Evolutionary conservation across 2,113 vertebrate genomes (phyloP), one percentile per base, ranked within the genome.

Genomic region (Excalfactoria chinensis): DNA sequence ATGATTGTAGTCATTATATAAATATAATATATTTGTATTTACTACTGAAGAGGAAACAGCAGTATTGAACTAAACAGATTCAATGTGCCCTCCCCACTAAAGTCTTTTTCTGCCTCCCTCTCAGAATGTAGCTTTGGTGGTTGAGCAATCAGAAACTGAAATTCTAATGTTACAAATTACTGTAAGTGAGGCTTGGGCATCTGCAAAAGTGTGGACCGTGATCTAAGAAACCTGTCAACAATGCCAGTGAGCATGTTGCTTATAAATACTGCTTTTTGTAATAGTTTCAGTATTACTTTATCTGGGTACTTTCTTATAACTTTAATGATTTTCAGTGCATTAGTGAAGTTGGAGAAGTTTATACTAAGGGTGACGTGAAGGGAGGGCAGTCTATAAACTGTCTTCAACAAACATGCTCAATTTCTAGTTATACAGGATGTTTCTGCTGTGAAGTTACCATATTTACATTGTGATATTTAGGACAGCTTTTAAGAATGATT

Each of bases 221-320:
- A 93, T 90, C 43, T 86, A 63, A 72, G 93, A 90, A 94, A 96
- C 81, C 85, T 93, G 87, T 26, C 67, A 63, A 79, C 59, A 84
- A 90, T 91, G 69, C 46, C 73, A 30, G 21, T 43, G 32, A 64
- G 66, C 25, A n/a, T 84, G 44, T 95, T 21, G 43, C 40, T 72
- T 40, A 88, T 74, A 87, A 64, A 21, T 81, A 69, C 62, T 46
- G 64, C 1, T 35, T 89, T 32, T 23, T 49, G 23, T 25, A 53
- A 53, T 28, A 53, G 26, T 53, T 30, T 55, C 64, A 15, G 2
- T 28, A 53, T 53, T 28, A 53, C 26, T 90, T 95, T 96, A 59
- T 88, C 93, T 93, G 78, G 92, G 83, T 91, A 70, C 35, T 84
- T 89, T 87, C 49, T 25, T 41, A 44, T 62, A 66, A 37, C 7